These are phyloP conservation scores for Triplophysa bombifrons DNA, from an alignment of 2,797 vertebrate genomes.

Conservation along the genomic window DNA sequence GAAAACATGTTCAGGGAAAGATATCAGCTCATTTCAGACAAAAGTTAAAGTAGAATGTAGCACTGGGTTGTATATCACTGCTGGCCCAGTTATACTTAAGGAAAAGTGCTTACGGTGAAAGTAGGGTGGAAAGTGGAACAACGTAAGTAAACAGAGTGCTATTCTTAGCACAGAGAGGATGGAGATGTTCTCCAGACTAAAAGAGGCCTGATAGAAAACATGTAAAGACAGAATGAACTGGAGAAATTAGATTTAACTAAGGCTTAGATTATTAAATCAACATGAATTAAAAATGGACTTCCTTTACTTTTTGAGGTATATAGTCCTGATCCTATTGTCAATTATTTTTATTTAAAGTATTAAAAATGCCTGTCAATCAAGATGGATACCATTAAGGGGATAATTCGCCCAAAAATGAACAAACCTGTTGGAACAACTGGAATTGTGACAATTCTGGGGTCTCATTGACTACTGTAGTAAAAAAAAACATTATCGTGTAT, in stretches of 20 bases:
- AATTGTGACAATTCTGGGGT: too few species aligned
- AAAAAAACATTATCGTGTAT: too few species aligned
- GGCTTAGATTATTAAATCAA: not conserved
- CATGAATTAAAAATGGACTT: not conserved
- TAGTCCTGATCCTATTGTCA: too few species aligned
- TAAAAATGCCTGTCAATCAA: too few species aligned
- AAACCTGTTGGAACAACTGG: too few species aligned
- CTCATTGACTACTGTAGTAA: too few species aligned
- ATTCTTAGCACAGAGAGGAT: slow-evolving; percentile 43
- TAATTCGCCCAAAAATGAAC: too few species aligned
- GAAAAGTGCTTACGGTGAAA: slow-evolving; percentile 35
- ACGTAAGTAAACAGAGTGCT: slow-evolving; percentile 40
- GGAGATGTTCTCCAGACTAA: slow-evolving; percentile 7
- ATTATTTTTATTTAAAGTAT: too few species aligned
- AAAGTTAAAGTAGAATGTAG: not conserved
- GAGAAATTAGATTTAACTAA: slow-evolving; percentile 10
- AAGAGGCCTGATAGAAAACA: slow-evolving; percentile 1
- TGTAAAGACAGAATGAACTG: not conserved
- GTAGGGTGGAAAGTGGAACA: slow-evolving; percentile 47
- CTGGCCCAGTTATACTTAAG: slow-evolving; percentile 42
- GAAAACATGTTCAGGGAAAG: not conserved
- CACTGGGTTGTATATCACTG: slow-evolving; percentile 17
- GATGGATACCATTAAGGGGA: too few species aligned
- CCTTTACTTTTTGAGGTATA: not conserved
- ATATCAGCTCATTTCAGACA: not conserved